phyloP scores from a whole-genome alignment of 2,888 invertebrate genomes.

The Heliconius cydno region DNA sequence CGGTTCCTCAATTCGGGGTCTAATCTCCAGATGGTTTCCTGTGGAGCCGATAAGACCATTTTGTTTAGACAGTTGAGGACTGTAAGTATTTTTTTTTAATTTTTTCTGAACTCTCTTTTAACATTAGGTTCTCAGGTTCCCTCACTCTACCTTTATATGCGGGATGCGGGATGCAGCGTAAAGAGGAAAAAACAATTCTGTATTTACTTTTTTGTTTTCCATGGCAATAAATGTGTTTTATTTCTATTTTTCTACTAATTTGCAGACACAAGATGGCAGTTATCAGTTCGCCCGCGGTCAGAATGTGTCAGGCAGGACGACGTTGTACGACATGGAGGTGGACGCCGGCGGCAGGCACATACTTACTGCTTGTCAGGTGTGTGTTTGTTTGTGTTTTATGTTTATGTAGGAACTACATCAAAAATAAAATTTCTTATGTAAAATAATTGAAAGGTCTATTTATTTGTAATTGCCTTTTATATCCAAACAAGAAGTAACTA shows the following conservation, averaged over 20 bases:
- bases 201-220: too few species aligned
- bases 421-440: too few species aligned
- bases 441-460: too few species aligned
- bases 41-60: slow-evolving; percentile 97
- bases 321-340: slow-evolving; percentile 99
- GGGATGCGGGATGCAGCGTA: too few species aligned
- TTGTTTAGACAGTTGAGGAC: slow-evolving; percentile 90
- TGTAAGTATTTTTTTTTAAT: slow-evolving; percentile 65
- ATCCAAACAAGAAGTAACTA: too few species aligned
- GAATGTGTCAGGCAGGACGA: slow-evolving; percentile 95
- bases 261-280: slow-evolving; percentile 81
- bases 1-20: slow-evolving; percentile 88
- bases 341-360: slow-evolving; percentile 95
- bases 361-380: slow-evolving; percentile 94
- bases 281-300: slow-evolving; percentile 90
- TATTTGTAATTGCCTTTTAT: too few species aligned
- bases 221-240: too few species aligned
- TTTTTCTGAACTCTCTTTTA: neutral
- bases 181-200: too few species aligned
- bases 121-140: too few species aligned
- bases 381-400: neutral
- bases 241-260: too few species aligned
- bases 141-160: too few species aligned
- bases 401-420: too few species aligned
- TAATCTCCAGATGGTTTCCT: slow-evolving; percentile 94